These are phyloP conservation scores for Mastigias papua DNA, from an alignment of 30 jellyfish, hydroid and myxozoan genomes.

Conservation along the genomic window DNA sequence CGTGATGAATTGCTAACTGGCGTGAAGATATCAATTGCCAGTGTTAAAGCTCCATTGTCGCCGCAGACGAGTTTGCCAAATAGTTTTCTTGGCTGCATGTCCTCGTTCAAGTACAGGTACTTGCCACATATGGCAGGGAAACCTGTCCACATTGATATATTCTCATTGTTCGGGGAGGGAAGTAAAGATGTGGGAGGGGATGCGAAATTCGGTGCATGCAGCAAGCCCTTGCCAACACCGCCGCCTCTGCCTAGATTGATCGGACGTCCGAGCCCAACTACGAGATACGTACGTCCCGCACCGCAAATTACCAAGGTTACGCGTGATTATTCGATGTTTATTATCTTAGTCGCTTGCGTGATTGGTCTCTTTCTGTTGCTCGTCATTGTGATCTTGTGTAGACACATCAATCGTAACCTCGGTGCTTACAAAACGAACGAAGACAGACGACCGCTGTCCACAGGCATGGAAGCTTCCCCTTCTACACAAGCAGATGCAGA, in stretches of 20 bases:
- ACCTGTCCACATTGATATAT: constrained; percentile 46
- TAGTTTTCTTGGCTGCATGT: constrained; percentile 58
- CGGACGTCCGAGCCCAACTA: constrained; percentile 54
- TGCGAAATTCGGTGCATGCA: constrained; percentile 54
- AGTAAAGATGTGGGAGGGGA: constrained; percentile 24
- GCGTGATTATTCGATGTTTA: constrained; percentile 33
- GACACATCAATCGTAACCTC: constrained; percentile 66
- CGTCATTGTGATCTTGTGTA: constrained; percentile 44
- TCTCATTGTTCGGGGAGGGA: constrained; percentile 38
- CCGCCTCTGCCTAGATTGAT: constrained; percentile 47
- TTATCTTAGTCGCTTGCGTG: constrained; percentile 38
- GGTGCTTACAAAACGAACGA: constrained; percentile 80
- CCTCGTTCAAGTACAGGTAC: constrained; percentile 63
- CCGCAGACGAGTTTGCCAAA: constrained; percentile 47
- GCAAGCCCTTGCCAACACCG: constrained; percentile 68
- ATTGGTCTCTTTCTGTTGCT: constrained; percentile 42
- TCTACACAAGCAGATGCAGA: constrained; percentile 45
- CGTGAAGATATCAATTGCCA: constrained; percentile 57
- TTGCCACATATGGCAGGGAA: constrained; percentile 13
- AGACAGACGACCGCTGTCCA: constrained; percentile 61
- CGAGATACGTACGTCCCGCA: constrained; percentile 21
- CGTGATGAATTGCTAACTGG: constrained; percentile 41
- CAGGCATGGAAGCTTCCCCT: constrained; percentile 11
- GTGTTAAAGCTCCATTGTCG: constrained; percentile 25
- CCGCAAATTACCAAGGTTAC: constrained; percentile 2